Percentiles rank a stretch among this genome's conserved stretches.
Conservation (phyloP, 2,888 invertebrate genomes). For the Podotricha telesiphe region DNA sequence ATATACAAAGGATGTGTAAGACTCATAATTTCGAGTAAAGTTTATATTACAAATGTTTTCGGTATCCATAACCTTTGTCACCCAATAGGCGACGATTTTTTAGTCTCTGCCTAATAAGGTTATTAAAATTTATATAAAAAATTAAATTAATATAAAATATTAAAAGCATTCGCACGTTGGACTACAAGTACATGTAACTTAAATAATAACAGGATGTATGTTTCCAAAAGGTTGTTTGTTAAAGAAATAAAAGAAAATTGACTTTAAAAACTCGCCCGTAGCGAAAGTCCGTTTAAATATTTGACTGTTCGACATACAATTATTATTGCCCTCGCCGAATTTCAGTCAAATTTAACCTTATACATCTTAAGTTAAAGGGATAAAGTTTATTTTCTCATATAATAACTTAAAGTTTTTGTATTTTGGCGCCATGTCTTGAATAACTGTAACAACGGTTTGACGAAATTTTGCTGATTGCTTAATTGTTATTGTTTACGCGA, state of each 20-base stretch:
- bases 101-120: too few species aligned
- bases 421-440: conserved; percentile 62
- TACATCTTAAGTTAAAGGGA: conserved; percentile 34
- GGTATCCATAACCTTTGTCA: too few species aligned
- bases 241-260: conserved; percentile 54
- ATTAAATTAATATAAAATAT: background rate
- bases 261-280: conserved; percentile 61
- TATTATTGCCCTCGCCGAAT: conserved; percentile 70
- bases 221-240: conserved; percentile 48
- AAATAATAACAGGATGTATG: conserved; percentile 28
- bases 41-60: too few species aligned
- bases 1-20: too few species aligned
- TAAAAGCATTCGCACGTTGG: background rate
- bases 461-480: conserved; percentile 75
- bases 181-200: conserved; percentile 17
- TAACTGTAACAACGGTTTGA: conserved; percentile 77
- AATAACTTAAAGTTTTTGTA: conserved; percentile 48
- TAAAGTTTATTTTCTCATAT: conserved; percentile 42
- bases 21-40: too few species aligned
- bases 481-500: conserved; percentile 68
- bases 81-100: too few species aligned
- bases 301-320: conserved; percentile 73
- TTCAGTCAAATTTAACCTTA: conserved; percentile 46
- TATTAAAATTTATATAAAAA: background rate
- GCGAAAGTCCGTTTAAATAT: conserved; percentile 71